Evolutionary conservation across 2,888 invertebrate species (phyloP).

Genomic region (Drosophila borborema): DNA sequence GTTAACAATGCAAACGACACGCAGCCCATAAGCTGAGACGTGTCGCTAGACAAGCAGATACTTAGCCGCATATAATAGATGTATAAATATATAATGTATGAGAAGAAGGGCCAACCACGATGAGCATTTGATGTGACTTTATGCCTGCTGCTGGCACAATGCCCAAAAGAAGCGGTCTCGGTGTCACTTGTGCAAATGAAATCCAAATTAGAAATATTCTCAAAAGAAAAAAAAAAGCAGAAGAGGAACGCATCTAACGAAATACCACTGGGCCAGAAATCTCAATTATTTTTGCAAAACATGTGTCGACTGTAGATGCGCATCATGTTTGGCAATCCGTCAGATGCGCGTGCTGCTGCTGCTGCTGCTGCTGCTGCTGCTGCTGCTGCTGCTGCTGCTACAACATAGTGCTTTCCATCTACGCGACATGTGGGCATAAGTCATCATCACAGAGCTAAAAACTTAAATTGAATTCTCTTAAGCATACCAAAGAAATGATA

Average conservation of each 20-base stretch:
- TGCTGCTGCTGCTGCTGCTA: conserved; percentile 27
- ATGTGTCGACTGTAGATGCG: conserved; percentile 71
- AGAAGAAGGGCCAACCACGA: conserved; percentile 44
- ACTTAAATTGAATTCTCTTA: conserved; percentile 63
- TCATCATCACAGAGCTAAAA: conserved; percentile 30
- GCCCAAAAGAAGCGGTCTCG: conserved; percentile 50
- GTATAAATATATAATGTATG: conserved; percentile 15
- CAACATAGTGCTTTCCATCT: conserved; percentile 43
- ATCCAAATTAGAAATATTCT: conserved; percentile 65
- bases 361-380: conserved; percentile 11
- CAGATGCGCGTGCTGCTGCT: conserved; percentile 66
- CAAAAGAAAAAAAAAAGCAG: conserved; percentile 5
- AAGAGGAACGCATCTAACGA: conserved; percentile 17
- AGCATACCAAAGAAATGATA: conserved; percentile 66
- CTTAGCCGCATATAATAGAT: conserved; percentile 33
- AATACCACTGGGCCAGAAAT: conserved; percentile 56
- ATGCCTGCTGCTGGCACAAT: conserved; percentile 58
- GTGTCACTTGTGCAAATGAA: conserved; percentile 54
- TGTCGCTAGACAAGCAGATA: conserved; percentile 39
- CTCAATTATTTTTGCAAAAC: conserved; percentile 76
- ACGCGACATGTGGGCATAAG: conserved; percentile 49
- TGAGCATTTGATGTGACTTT: conserved; percentile 52
- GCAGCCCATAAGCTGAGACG: conserved; percentile 12
- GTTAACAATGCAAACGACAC: conserved; percentile 38
- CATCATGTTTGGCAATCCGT: conserved; percentile 72